Conservation (phyloP, 2,113 vertebrate genomes). For the Ploceus nigricollis region DNA sequence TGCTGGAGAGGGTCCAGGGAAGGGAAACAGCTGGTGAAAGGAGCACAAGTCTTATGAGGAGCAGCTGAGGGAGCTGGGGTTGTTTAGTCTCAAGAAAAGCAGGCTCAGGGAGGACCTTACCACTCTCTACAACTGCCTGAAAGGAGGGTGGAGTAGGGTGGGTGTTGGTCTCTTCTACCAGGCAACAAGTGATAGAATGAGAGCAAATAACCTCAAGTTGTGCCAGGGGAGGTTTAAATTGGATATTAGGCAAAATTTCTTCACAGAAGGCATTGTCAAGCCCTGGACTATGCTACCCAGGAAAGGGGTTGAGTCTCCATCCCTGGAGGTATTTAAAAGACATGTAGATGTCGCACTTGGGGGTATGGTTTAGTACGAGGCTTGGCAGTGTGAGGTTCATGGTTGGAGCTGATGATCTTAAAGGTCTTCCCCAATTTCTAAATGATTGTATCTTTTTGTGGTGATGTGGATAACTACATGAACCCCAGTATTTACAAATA, state of each 20-base stretch:
- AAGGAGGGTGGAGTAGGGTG: not conserved
- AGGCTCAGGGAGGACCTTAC: not conserved
- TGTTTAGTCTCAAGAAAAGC: not conserved
- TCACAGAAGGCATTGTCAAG: not conserved
- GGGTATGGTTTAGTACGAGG: not conserved
- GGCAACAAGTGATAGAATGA: not conserved
- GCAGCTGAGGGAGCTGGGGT: not conserved
- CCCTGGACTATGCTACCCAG: not conserved
- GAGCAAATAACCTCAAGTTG: not conserved
- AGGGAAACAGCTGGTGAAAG: not conserved
- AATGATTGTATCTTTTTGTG: not conserved
- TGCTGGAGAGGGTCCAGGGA: not conserved
- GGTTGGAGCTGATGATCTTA: not conserved
- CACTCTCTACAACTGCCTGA: not conserved
- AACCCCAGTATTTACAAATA: not conserved
- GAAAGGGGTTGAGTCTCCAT: not conserved
- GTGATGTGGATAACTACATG: not conserved
- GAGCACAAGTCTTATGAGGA: not conserved
- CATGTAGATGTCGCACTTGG: accelerated
- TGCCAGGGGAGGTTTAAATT: not conserved
- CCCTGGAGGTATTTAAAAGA: not conserved
- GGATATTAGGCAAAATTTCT: not conserved
- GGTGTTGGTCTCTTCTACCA: not conserved
- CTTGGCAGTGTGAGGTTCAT: not conserved
- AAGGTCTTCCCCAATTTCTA: not conserved